Percentiles rank a stretch among this genome's conserved stretches.
Evolutionary conservation across 1,140 invertebrate genomes (phyloP).

Genomic region (Aethina tumida): DNA sequence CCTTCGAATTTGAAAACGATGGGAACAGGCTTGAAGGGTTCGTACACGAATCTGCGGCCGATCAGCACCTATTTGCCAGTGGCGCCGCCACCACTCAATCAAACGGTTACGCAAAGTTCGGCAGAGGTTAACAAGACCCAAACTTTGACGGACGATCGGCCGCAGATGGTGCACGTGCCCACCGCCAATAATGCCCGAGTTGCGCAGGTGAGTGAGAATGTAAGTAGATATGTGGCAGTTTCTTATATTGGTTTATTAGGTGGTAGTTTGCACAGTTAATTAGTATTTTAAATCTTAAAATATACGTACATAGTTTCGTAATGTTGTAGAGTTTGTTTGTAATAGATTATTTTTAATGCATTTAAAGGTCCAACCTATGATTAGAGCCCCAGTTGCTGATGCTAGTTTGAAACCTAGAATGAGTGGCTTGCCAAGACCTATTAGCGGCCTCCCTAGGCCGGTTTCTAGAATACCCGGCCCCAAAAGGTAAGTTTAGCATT

Average conservation of each 20-base stretch:
- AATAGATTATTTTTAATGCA: conserved; percentile 4
- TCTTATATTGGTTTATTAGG: background rate
- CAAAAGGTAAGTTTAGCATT: no score
- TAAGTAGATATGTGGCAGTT: conserved; percentile 7
- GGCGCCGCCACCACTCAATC: conserved; percentile 12
- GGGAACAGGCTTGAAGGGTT: conserved; percentile 22
- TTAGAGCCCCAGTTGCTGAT: conserved; percentile 3
- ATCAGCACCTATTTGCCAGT: conserved; percentile 26
- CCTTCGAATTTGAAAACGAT: conserved; percentile 26
- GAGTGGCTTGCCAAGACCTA: conserved; percentile 25
- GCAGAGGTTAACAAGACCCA: conserved; percentile 9
- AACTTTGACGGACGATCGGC: background rate
- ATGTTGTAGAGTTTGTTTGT: background rate
- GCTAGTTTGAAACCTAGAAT: conserved; percentile 10
- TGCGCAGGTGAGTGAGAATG: conserved; percentile 1
- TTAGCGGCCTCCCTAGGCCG: conserved; percentile 23
- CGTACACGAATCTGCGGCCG: conserved; percentile 29
- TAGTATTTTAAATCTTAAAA: background rate
- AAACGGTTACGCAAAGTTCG: background rate
- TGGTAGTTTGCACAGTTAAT: background rate
- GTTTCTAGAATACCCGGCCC: conserved; percentile 27
- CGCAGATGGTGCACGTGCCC: conserved; percentile 1
- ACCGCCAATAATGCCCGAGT: background rate
- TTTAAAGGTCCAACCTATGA: conserved; percentile 8
- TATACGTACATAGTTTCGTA: background rate